A percentile compares a stretch with the other conserved stretches of the same genome.
Evolutionary conservation across 2,888 invertebrate species (phyloP).

Genomic region (Epinotia ramella): DNA sequence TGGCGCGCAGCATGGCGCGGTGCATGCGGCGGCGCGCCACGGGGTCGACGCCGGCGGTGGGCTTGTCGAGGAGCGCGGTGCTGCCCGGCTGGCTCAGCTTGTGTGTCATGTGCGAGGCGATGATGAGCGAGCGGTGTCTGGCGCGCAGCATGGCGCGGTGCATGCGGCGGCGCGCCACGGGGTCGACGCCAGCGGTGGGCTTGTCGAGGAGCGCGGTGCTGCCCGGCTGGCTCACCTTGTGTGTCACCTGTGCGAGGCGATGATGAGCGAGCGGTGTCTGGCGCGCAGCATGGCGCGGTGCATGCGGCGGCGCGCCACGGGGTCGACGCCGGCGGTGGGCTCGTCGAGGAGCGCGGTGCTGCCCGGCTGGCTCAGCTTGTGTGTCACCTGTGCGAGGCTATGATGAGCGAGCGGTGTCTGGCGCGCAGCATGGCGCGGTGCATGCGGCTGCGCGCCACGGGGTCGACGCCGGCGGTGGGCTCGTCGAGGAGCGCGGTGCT

Average conservation of each 20-base stretch:
- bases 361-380: neutral
- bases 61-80: neutral
- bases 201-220: slow-evolving; percentile 84
- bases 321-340: slow-evolving; percentile 84
- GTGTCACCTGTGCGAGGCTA: slow-evolving; percentile 88
- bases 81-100: neutral
- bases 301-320: slow-evolving; percentile 88
- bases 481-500: slow-evolving; percentile 89
- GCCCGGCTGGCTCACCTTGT: neutral
- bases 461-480: slow-evolving; percentile 90
- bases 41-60: slow-evolving; percentile 86
- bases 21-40: slow-evolving; percentile 87
- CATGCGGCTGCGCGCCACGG: slow-evolving; percentile 86
- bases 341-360: neutral
- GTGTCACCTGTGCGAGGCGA: slow-evolving; percentile 65
- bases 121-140: neutral
- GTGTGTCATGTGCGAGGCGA: slow-evolving; percentile 22
- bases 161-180: slow-evolving; percentile 85
- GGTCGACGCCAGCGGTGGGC: slow-evolving; percentile 66
- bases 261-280: slow-evolving; percentile 69
- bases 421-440: slow-evolving; percentile 75
- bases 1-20: slow-evolving; percentile 55
- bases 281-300: slow-evolving; percentile 55
- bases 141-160: slow-evolving; percentile 73
- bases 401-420: slow-evolving; percentile 83